A percentile compares a stretch with the other conserved stretches of the same genome.
phyloP scores from a whole-genome alignment of 2,113 vertebrate genomes.

The Ramphastos sulfuratus region DNA sequence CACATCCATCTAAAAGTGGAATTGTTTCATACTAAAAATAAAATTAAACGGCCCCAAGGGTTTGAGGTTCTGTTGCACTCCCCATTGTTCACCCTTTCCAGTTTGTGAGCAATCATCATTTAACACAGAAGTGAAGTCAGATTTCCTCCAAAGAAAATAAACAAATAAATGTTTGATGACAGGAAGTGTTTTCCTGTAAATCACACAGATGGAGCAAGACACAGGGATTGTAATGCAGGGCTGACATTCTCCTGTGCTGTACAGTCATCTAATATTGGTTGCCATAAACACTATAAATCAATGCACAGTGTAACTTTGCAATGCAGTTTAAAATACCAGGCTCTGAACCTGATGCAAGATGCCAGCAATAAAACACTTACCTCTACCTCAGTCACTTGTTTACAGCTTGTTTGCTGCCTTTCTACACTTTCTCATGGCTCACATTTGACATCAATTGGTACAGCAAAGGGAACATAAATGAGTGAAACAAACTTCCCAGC shows the following conservation, averaged over 20 bases:
- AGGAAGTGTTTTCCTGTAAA: slow-evolving; percentile 44
- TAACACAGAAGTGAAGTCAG: background rate
- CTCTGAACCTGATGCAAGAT: background rate
- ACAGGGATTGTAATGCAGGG: background rate
- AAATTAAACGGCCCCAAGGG: background rate
- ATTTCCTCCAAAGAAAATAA: background rate
- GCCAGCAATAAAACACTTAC: slow-evolving; percentile 52
- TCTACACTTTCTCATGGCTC: slow-evolving; percentile 37
- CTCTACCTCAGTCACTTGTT: slow-evolving; percentile 42
- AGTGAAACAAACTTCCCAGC: background rate
- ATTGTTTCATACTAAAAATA: slow-evolving; percentile 37
- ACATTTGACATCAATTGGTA: slow-evolving; percentile 36
- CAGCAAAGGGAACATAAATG: background rate
- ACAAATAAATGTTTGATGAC: background rate
- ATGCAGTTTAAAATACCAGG: background rate
- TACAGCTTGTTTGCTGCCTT: slow-evolving; percentile 58
- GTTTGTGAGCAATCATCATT: slow-evolving; percentile 4
- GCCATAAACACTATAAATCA: slow-evolving; percentile 70
- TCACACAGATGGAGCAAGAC: slow-evolving; percentile 35
- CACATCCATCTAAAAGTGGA: slow-evolving; percentile 32
- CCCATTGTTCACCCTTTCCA: slow-evolving; percentile 31
- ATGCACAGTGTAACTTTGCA: background rate
- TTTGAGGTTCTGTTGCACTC: background rate
- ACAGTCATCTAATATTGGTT: slow-evolving; percentile 13
- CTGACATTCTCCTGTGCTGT: slow-evolving; percentile 11